Percentiles rank a stretch among this genome's conserved stretches.
These are phyloP conservation scores for Caprella mutica DNA, from an alignment of 2,888 invertebrate species.

Conservation along the genomic window DNA sequence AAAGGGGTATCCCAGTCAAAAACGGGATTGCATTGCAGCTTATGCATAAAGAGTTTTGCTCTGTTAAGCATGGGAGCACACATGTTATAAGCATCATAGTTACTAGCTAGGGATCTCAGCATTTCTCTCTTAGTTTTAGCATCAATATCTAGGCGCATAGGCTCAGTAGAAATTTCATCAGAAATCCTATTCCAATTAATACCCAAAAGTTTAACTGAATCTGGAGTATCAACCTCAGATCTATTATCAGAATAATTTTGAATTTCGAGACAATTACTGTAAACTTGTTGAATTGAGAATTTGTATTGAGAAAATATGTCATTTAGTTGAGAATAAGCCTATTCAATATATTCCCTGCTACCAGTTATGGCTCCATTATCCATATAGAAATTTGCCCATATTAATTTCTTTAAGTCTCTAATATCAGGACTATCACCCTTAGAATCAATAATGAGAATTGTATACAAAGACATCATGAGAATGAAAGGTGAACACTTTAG, in stretches of 20 bases:
- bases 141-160: background rate
- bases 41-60: background rate
- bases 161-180: background rate
- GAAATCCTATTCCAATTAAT: background rate
- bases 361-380: conserved; percentile 5
- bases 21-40: background rate
- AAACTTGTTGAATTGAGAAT: background rate
- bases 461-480: conserved; percentile 4
- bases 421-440: background rate
- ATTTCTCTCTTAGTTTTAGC: background rate
- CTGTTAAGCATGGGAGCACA: background rate
- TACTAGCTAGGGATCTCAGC: background rate
- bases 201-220: background rate
- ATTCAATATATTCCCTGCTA: background rate
- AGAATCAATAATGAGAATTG: background rate
- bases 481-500: background rate
- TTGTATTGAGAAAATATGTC: background rate
- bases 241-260: too few species aligned
- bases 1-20: background rate
- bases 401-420: background rate
- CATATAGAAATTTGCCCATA: background rate
- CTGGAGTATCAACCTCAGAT: background rate
- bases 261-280: too few species aligned
- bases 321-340: background rate
- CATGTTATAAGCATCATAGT: background rate